phyloP scores from a whole-genome alignment of 2,797 vertebrate genomes.

The Ambastaia sidthimunki region DNA sequence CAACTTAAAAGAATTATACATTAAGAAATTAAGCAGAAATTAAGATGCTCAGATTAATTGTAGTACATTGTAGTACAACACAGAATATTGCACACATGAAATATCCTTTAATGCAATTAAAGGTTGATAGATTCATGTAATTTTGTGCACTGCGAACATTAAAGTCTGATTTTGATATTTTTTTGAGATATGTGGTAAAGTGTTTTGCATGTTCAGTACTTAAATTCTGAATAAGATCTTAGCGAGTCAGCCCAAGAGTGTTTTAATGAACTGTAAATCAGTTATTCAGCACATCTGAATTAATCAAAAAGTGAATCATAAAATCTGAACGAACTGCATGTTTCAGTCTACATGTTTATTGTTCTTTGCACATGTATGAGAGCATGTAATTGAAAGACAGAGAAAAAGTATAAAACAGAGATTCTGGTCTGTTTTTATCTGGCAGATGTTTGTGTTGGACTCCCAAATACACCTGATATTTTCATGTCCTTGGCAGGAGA shows the following conservation, averaged over 20 bases:
- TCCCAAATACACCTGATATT: conserved; percentile 59
- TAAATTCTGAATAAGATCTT: conserved; percentile 36
- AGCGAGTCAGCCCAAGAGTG: conserved; percentile 11
- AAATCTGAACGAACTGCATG: conserved; percentile 49
- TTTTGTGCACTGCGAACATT: neutral
- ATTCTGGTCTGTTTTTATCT: conserved; percentile 42
- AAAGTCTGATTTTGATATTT: conserved; percentile 13
- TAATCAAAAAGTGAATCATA: conserved; percentile 54
- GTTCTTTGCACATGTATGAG: conserved; percentile 21
- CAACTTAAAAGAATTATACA: too few species aligned
- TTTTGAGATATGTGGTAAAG: neutral
- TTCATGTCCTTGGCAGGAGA: conserved; percentile 60
- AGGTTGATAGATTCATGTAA: neutral
- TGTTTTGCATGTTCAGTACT: conserved; percentile 12
- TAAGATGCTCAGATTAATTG: too few species aligned
- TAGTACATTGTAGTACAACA: too few species aligned
- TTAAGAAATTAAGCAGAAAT: too few species aligned
- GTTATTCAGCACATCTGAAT: conserved; percentile 33
- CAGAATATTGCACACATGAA: too few species aligned
- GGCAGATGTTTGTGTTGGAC: conserved; percentile 57
- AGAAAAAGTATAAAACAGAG: conserved; percentile 11
- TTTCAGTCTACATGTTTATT: conserved; percentile 13
- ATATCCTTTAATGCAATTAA: too few species aligned
- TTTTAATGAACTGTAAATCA: conserved; percentile 50
- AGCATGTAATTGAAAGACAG: conserved; percentile 11